Evolutionary conservation across 2,113 vertebrate genomes (phyloP), one percentile per base, ranked within the genome.

Genomic region (Anser cygnoides): DNA sequence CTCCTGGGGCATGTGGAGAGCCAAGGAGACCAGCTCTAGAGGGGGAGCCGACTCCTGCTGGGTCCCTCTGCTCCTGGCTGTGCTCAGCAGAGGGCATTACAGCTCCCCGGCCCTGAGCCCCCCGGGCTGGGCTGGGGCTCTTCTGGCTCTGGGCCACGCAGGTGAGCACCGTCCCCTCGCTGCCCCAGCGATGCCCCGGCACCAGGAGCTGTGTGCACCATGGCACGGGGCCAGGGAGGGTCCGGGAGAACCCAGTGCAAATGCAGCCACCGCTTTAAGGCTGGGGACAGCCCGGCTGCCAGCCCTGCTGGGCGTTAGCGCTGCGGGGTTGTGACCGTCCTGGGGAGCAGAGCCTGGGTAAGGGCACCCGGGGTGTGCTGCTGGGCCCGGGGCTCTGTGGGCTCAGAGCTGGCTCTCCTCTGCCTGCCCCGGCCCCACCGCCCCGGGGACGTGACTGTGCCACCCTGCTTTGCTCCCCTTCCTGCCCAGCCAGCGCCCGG

Each of bases 401-500:
- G 5, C 46, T 6, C 2, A 9, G 52, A 3, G 14, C 37, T 31
- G 3, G 1, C 46, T 59, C 15, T 33, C 55, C 70, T 8, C 1
- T 10, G 41, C 68, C 76, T 18, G 23, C 13, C n/a, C 10, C 5
- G 59, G 37, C 54, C 16, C 54, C 44, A 54, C 57, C n/a, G 19
- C 3, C 14, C 22, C 0, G 0, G 22, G 52, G 6, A 14, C 2
- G 8, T 39, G 87, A 58, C 26, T 13, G 29, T 70, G 65, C 23
- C 54, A 33, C 21, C 84, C 44, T 4, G 10, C 12, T 90, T 1
- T 1, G 33, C 19, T 70, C 39, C 63, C 39, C 4, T 0, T 21
- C 16, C 46, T 1, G 0, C 65, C 6, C 3, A 58, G 62, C 68
- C 6, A 0, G 65, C 80, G 43, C 43, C 46, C 2, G 0, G 13